Base-by-base conservation (phyloP, 1,140 invertebrate genomes). In the Euura lappo region DNA sequence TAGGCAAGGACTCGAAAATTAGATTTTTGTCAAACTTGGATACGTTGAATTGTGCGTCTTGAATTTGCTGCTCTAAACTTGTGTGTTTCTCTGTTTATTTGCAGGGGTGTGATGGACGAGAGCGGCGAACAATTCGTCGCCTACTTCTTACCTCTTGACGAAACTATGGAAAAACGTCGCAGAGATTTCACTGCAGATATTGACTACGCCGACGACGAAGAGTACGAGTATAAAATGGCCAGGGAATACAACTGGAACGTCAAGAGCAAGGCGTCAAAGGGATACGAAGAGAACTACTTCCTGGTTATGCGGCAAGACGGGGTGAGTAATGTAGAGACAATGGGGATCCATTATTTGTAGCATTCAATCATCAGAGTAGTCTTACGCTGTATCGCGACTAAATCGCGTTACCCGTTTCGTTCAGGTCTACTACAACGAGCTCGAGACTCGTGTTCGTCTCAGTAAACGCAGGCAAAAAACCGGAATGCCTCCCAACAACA, bases 231-330 rank as follows among this genome's bases (percentile, higher is more conserved):
- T 80, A 96, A 96, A 88, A 97, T 98, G 94, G 95, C 96, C 1
- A 90, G 97, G 78, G 96, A 98, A 85, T 98, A 98, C 81, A 98
- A 98, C 81, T 99, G 98, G 98, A 99, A 99, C 88, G 98, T 99
- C 2, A 99, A 99, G 84, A 99, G 96, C 84, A 99, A 99, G 90
- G 93, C 96, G 0, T 97, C 96, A 0, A 98, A 98, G 86, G 98
- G 97, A 60, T 99, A 99, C 82, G 97, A 99, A 87, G 98, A 99
- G 86, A 99, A 98, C 86, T 99, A 99, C 85, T 99, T 99, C 88
- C 94, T 99, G 86, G 95, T 98, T 72, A 92, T 98, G 70, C 91
- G 97, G 71, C 93, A 95, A 77, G 95, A 98, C 82, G 94, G 94
- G 68, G 95, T 88, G 74, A 64, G 76, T 79, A 69, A 60, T 70